Evolutionary conservation across 2,797 vertebrate species (phyloP).

Genomic region (Liparis tanakae): DNA sequence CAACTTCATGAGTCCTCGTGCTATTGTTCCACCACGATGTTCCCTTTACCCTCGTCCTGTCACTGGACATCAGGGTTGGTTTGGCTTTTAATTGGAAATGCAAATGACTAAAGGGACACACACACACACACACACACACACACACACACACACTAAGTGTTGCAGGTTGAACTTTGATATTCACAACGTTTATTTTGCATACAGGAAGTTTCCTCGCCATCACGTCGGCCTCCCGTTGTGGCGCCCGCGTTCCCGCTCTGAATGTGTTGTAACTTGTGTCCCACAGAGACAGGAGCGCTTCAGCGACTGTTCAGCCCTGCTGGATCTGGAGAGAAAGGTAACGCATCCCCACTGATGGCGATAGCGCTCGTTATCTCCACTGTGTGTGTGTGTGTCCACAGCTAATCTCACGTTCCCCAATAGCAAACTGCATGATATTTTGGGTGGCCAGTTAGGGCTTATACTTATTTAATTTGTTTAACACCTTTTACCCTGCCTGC

Average conservation of each 20-base stretch:
- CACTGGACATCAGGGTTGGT: background rate
- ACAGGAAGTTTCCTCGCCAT: background rate
- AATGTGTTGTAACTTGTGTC: conserved; percentile 35
- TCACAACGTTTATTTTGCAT: no score
- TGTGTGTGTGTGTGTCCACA: background rate
- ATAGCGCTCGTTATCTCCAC: background rate
- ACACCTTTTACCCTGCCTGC: background rate
- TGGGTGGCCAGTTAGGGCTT: background rate
- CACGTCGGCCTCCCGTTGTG: background rate
- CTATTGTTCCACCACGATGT: background rate
- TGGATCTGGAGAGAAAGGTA: conserved; percentile 89
- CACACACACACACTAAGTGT: background rate
- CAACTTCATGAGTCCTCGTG: background rate
- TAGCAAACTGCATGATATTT: background rate
- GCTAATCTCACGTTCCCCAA: background rate
- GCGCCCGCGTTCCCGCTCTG: background rate
- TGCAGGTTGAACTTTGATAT: background rate
- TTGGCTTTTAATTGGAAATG: background rate
- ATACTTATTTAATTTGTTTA: background rate
- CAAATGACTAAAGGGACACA: background rate
- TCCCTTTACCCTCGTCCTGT: background rate
- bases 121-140: background rate
- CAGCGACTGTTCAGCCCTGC: conserved; percentile 85
- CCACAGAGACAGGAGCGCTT: conserved; percentile 87
- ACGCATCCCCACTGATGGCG: conserved; percentile 16